A percentile compares a stretch with the other conserved stretches of the same genome.
phyloP scores from a whole-genome alignment of 1,140 invertebrate species.

The Ceratitis capitata region DNA sequence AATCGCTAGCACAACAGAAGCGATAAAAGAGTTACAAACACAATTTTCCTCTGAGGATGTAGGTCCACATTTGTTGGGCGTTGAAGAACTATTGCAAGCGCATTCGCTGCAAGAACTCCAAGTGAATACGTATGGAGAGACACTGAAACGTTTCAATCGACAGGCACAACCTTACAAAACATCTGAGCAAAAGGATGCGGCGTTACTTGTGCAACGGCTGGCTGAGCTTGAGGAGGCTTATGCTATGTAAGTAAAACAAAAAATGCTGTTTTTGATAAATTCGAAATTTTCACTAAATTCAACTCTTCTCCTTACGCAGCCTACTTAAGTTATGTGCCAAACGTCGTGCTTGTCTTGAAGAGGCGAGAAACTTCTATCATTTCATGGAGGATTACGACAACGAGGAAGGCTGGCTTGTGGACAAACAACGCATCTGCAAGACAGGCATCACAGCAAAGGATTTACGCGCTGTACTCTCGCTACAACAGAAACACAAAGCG shows the following conservation, averaged over 20 bases:
- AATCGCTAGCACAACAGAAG: slow-evolving; percentile 87
- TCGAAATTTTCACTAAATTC: slow-evolving; percentile 25
- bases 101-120: slow-evolving; percentile 92
- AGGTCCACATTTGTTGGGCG: slow-evolving; percentile 90
- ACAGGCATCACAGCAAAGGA: slow-evolving; percentile 93
- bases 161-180: slow-evolving; percentile 70
- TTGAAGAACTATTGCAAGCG: slow-evolving; percentile 93
- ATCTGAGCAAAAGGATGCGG: slow-evolving; percentile 70
- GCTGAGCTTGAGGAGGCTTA: slow-evolving; percentile 78
- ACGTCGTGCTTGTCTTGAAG: slow-evolving; percentile 84
- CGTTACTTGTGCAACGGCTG: slow-evolving; percentile 75
- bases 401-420: slow-evolving; percentile 92
- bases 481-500: slow-evolving; percentile 95
- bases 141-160: slow-evolving; percentile 79
- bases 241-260: slow-evolving; percentile 67
- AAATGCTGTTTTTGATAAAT: too few species aligned
- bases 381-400: slow-evolving; percentile 95
- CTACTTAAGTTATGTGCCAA: slow-evolving; percentile 72
- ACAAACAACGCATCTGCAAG: slow-evolving; percentile 91
- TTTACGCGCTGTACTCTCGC: slow-evolving; percentile 84
- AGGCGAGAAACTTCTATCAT: slow-evolving; percentile 92
- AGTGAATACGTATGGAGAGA: slow-evolving; percentile 85
- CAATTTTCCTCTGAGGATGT: slow-evolving; percentile 88
- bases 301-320: slow-evolving; percentile 57
- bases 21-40: slow-evolving; percentile 82